These are phyloP conservation scores for Aix galericulata DNA, from an alignment of 2,113 vertebrate species.

Conservation along the genomic window DNA sequence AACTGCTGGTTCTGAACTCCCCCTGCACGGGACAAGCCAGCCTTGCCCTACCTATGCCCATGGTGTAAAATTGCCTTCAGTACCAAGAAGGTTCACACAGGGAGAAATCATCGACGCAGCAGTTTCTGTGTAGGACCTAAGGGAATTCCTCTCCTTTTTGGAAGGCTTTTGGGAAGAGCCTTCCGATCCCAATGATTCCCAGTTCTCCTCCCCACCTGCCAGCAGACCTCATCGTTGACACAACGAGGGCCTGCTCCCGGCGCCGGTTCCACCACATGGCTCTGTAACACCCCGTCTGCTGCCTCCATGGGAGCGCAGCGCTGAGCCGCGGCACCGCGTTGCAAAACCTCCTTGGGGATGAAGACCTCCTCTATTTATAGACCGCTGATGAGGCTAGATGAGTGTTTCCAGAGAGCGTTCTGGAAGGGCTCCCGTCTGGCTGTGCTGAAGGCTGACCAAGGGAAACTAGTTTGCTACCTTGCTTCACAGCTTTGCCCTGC, in stretches of 20 bases:
- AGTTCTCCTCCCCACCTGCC: background rate
- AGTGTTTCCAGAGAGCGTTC: constrained; percentile 45
- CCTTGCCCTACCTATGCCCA: background rate
- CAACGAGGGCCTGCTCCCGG: background rate
- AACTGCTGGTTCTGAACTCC: background rate
- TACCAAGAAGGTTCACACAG: background rate
- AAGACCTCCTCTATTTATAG: constrained; percentile 67
- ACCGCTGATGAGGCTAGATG: background rate
- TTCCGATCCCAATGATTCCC: background rate
- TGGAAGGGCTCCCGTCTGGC: constrained; percentile 41
- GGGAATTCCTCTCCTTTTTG: background rate
- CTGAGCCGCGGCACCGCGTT: background rate
- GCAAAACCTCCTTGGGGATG: constrained; percentile 36
- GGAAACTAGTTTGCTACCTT: background rate
- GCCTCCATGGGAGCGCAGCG: background rate
- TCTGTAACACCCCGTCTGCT: background rate
- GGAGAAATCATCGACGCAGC: background rate
- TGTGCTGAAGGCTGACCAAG: background rate
- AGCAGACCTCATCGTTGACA: background rate
- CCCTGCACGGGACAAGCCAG: background rate
- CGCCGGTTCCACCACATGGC: background rate
- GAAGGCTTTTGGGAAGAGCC: background rate
- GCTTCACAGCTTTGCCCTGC: background rate
- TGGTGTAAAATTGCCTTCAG: background rate
- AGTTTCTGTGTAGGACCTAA: background rate